Evolutionary conservation across 2,113 vertebrate species (phyloP).

Genomic region (Hydrochoerus hydrochaeris): DNA sequence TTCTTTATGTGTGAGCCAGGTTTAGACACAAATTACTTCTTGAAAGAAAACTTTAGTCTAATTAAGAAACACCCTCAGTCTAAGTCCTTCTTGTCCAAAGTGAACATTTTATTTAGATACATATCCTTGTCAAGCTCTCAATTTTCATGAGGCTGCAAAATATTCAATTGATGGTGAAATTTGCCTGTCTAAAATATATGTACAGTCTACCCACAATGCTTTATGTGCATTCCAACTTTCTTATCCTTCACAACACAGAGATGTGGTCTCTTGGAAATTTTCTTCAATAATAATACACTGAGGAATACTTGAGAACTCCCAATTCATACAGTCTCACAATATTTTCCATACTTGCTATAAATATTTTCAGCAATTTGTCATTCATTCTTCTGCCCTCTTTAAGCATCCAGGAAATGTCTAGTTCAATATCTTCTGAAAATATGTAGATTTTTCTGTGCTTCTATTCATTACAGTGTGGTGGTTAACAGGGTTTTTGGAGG

Average conservation of each 20-base stretch:
- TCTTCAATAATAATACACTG: not conserved
- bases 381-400: not conserved
- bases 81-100: not conserved
- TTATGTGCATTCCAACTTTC: not conserved
- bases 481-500: not conserved
- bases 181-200: not conserved
- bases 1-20: not conserved
- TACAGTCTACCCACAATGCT: not conserved
- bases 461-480: not conserved
- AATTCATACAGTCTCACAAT: not conserved
- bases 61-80: not conserved
- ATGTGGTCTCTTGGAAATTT: not conserved
- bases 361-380: not conserved
- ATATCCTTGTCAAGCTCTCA: not conserved
- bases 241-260: not conserved
- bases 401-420: not conserved
- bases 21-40: not conserved
- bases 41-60: not conserved
- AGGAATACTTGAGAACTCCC: not conserved
- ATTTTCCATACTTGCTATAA: not conserved
- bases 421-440: not conserved
- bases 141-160: not conserved
- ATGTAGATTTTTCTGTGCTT: not conserved
- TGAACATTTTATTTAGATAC: not conserved
- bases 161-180: not conserved